A percentile compares a stretch with the other conserved stretches of the same genome.
phyloP scores from a whole-genome alignment of 2,888 invertebrate genomes.

The Archips crataeganus region DNA sequence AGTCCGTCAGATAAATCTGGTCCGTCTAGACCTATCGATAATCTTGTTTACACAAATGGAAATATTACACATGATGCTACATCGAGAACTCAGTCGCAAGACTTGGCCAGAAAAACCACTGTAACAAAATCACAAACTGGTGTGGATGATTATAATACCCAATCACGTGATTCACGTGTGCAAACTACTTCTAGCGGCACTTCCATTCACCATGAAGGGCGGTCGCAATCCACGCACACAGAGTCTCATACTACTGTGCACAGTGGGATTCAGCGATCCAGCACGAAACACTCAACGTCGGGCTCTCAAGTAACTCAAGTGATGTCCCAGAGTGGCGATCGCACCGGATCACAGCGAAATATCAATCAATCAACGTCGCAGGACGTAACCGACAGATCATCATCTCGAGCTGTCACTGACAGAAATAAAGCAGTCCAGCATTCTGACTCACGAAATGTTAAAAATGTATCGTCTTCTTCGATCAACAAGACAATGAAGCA shows the following conservation, averaged over 20 bases:
- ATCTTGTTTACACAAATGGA: conserved; percentile 57
- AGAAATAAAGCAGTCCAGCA: conserved; percentile 60
- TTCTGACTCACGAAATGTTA: conserved; percentile 63
- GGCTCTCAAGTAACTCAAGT: conserved; percentile 58
- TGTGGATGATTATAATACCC: conserved; percentile 50
- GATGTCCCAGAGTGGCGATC: conserved; percentile 67
- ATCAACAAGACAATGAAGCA: conserved; percentile 82
- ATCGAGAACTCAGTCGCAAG: conserved; percentile 48
- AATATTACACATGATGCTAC: conserved; percentile 33
- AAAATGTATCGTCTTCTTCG: conserved; percentile 72
- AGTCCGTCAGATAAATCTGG: conserved; percentile 47
- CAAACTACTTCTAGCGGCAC: conserved; percentile 47
- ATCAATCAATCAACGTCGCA: conserved; percentile 52
- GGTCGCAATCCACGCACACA: conserved; percentile 54
- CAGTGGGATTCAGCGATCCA: conserved; percentile 54
- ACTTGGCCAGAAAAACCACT: conserved; percentile 71
- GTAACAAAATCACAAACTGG: conserved; percentile 71
- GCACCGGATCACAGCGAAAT: conserved; percentile 69
- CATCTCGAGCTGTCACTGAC: conserved; percentile 57
- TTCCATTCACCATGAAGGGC: conserved; percentile 54
- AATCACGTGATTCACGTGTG: conserved; percentile 44
- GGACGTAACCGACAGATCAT: conserved; percentile 58
- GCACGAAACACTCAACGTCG: conserved; percentile 56
- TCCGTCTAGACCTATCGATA: conserved; percentile 75
- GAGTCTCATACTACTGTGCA: conserved; percentile 58